Percentiles rank a stretch among this genome's conserved stretches.
phyloP scores from a whole-genome alignment of 2,888 invertebrate genomes.

The Molorchus minor region DNA sequence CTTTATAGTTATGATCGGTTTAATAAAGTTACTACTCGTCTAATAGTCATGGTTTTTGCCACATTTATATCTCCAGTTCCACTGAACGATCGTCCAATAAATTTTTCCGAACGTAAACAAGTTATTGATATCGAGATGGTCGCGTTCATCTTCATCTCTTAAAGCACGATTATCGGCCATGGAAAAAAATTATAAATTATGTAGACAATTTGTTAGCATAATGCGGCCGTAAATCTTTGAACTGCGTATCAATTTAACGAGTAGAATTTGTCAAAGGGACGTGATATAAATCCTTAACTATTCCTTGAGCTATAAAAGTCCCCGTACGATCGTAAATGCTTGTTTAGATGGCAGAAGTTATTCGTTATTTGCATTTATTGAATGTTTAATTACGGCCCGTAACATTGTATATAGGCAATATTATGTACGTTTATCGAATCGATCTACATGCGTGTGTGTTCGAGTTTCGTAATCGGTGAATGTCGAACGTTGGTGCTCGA shows the following conservation, averaged over 20 bases:
- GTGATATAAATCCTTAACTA: conserved; percentile 1
- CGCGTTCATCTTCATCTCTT: neutral
- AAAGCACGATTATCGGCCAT: neutral
- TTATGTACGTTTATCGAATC: too few relatives aligned
- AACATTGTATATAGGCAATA: too few relatives aligned
- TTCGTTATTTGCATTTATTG: conserved; percentile 4
- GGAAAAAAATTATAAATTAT: conserved; percentile 3
- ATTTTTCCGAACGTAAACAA: neutral
- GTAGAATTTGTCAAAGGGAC: conserved; percentile 11
- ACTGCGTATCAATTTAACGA: conserved; percentile 7
- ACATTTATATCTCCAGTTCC: neutral
- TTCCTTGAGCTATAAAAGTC: neutral
- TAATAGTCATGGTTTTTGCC: too few relatives aligned
- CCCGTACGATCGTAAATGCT: neutral
- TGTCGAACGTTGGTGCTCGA: too few relatives aligned
- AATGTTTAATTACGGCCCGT: neutral
- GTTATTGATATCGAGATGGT: neutral
- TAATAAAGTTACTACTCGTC: too few relatives aligned
- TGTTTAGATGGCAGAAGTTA: neutral
- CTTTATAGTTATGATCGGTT: too few relatives aligned
- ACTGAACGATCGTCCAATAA: neutral
- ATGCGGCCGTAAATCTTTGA: conserved; percentile 4
- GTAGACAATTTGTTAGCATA: neutral
- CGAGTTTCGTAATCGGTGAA: too few relatives aligned
- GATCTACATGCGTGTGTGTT: too few relatives aligned